phyloP scores from a whole-genome alignment of 1,140 invertebrate species.

The Atta cephalotes region DNA sequence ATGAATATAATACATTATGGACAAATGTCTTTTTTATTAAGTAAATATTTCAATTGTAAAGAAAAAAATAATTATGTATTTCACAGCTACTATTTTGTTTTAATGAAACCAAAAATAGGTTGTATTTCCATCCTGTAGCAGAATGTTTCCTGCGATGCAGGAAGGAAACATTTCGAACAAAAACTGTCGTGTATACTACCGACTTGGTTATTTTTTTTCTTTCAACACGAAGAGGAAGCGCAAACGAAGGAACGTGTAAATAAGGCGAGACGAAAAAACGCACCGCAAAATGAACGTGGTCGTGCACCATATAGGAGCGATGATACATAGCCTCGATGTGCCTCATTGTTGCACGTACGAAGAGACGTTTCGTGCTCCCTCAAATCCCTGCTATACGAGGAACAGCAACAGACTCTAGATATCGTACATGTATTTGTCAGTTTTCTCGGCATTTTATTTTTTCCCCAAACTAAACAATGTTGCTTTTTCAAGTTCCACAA shows the following conservation, averaged over 20 bases:
- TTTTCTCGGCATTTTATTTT: constrained; percentile 12
- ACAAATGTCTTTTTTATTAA: background rate
- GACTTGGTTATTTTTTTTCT: constrained; percentile 15
- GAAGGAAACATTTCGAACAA: constrained; percentile 27
- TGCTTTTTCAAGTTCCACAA: background rate
- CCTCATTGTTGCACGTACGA: constrained; percentile 40
- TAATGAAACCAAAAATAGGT: background rate
- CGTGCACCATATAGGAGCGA: constrained; percentile 18
- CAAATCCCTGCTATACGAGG: background rate
- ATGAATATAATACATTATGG: too few species aligned
- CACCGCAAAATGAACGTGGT: constrained; percentile 6
- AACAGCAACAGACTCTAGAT: background rate
- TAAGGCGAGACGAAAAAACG: constrained; percentile 49
- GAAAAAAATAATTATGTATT: background rate
- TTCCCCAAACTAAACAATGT: background rate
- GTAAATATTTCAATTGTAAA: background rate
- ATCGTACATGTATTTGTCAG: constrained; percentile 13
- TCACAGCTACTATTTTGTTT: background rate
- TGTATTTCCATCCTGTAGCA: background rate
- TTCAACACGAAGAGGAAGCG: constrained; percentile 30
- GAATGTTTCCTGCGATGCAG: background rate
- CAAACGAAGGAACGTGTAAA: constrained; percentile 49
- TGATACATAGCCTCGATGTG: constrained; percentile 36
- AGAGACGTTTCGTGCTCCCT: constrained; percentile 31
- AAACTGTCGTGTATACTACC: background rate